Conservation (phyloP, 2,888 invertebrate species). For the Hirtodrosophila trivittata region DNA sequence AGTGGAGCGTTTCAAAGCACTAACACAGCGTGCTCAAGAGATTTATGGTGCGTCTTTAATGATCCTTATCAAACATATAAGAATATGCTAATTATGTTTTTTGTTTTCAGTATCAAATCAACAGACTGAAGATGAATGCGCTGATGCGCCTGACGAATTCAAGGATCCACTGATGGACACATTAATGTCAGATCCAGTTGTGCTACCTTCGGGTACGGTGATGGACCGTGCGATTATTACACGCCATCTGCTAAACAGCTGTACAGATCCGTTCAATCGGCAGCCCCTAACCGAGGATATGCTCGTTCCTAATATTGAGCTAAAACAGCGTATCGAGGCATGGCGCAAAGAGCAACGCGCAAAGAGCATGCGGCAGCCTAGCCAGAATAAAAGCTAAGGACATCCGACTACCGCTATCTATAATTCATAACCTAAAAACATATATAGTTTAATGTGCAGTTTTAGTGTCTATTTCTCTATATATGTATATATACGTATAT, state of each 20-base stretch:
- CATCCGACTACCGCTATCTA: constrained; percentile 11
- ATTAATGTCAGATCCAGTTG: constrained; percentile 97
- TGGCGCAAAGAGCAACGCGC: constrained; percentile 92
- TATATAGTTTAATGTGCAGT: constrained; percentile 70
- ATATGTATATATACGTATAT: constrained; percentile 39
- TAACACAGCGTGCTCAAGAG: constrained; percentile 91
- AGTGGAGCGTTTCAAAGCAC: constrained; percentile 92
- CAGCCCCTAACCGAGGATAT: constrained; percentile 97
- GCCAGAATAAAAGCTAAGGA: constrained; percentile 80
- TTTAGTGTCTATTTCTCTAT: constrained; percentile 62
- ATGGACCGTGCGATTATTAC: constrained; percentile 98
- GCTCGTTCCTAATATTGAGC: constrained; percentile 93
- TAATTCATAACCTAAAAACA: constrained; percentile 30
- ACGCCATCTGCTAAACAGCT: constrained; percentile 96
- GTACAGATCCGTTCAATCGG: constrained; percentile 98
- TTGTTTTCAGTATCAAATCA: constrained; percentile 88
- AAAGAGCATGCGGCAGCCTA: constrained; percentile 77
- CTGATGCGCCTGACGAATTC: constrained; percentile 98
- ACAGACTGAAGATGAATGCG: constrained; percentile 95
- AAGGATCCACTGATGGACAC: constrained; percentile 99
- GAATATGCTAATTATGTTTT: neutral
- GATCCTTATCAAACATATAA: neutral
- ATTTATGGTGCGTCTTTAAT: constrained; percentile 85
- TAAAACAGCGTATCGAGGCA: constrained; percentile 92
- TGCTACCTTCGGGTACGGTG: constrained; percentile 94